A percentile compares a stretch with the other conserved stretches of the same genome.
Conservation (phyloP, 2,888 invertebrate genomes). For the Steromphala cineraria region DNA sequence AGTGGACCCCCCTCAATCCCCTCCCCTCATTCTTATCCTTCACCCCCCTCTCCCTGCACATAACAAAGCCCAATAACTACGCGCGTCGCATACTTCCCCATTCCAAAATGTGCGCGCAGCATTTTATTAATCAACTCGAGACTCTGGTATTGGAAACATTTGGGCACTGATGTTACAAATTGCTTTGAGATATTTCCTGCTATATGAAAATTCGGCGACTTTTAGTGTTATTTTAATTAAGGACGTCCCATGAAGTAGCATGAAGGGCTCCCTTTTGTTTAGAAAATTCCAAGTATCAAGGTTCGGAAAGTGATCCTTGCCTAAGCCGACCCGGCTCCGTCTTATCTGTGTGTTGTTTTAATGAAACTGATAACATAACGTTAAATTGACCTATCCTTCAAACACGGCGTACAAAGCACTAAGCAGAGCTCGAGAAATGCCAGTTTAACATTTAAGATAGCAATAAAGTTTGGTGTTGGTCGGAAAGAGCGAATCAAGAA, state of each 20-base stretch:
- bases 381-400: constrained; percentile 1
- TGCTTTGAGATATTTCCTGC: background rate
- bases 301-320: background rate
- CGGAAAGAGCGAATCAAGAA: background rate
- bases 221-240: constrained; percentile 6
- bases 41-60: background rate
- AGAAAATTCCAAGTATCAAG: background rate
- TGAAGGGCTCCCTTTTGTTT: background rate
- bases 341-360: constrained; percentile 7
- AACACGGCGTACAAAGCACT: background rate
- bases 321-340: background rate
- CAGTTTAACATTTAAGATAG: constrained; percentile 20
- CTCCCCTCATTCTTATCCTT: background rate
- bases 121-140: background rate
- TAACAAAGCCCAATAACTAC: background rate
- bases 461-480: constrained; percentile 13
- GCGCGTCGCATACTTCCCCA: background rate
- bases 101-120: background rate
- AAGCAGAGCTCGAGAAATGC: background rate
- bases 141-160: background rate
- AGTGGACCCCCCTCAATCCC: background rate
- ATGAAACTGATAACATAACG: constrained; percentile 15
- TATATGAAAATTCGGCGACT: background rate
- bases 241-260: background rate
- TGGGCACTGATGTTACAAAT: background rate